These are phyloP conservation scores for Platycheirus albimanus DNA, from an alignment of 2,888 invertebrate species.

Conservation along the genomic window DNA sequence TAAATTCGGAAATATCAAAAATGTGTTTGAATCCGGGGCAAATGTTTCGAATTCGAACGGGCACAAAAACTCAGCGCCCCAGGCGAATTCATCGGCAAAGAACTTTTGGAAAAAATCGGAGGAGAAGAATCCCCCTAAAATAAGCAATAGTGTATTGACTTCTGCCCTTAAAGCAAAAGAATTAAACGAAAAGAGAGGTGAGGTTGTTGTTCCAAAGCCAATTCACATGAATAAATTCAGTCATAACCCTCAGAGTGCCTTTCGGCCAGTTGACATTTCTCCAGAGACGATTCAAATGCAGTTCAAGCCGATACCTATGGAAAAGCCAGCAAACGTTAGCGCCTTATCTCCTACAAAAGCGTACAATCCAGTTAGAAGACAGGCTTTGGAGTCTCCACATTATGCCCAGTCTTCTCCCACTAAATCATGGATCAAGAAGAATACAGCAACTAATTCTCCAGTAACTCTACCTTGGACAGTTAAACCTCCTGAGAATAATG, in stretches of 20 bases:
- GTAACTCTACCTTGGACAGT: slow-evolving; percentile 83
- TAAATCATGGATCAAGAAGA: slow-evolving; percentile 74
- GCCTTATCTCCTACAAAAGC: slow-evolving; percentile 75
- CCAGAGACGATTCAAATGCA: slow-evolving; percentile 76
- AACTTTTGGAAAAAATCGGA: slow-evolving; percentile 75
- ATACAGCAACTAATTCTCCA: slow-evolving; percentile 79
- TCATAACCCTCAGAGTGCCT: slow-evolving; percentile 90
- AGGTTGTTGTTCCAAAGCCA: slow-evolving; percentile 81
- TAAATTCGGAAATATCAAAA: slow-evolving; percentile 92
- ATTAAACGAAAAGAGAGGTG: slow-evolving; percentile 74
- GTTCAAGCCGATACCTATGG: slow-evolving; percentile 78
- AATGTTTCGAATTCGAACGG: slow-evolving; percentile 81
- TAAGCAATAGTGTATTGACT: slow-evolving; percentile 50
- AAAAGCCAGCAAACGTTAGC: slow-evolving; percentile 46
- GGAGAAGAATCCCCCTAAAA: slow-evolving; percentile 51
- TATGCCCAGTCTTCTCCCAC: slow-evolving; percentile 77
- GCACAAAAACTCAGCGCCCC: slow-evolving; percentile 37
- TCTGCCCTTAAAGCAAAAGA: slow-evolving; percentile 82
- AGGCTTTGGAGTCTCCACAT: slow-evolving; percentile 65
- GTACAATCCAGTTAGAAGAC: slow-evolving; percentile 51
- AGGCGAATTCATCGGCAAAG: slow-evolving; percentile 68
- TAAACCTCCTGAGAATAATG: slow-evolving; percentile 83
- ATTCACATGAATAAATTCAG: slow-evolving; percentile 87
- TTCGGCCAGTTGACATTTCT: slow-evolving; percentile 84
- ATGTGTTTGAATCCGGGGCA: slow-evolving; percentile 87